phyloP scores from a whole-genome alignment of 2,797 vertebrate genomes.

The Paramormyrops hopkinsi region DNA sequence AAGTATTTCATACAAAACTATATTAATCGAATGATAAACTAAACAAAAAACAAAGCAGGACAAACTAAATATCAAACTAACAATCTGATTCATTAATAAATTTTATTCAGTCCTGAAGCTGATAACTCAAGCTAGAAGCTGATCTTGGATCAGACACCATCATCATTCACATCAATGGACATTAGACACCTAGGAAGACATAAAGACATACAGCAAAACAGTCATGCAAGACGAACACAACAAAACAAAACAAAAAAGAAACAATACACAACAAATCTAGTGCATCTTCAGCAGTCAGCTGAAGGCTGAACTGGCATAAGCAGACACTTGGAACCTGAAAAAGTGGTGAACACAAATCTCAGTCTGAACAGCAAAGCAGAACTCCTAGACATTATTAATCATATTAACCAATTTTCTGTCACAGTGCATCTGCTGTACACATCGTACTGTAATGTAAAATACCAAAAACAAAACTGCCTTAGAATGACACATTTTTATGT shows the following conservation, averaged over 20 bases:
- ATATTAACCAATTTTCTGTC: not conserved
- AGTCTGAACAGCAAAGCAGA: constrained; percentile 43
- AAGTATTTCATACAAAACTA: not conserved
- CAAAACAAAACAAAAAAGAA: not conserved
- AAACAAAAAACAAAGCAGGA: not conserved
- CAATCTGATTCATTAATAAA: not conserved
- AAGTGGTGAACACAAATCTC: constrained; percentile 25
- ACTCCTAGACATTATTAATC: constrained; percentile 29
- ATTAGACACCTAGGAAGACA: not conserved
- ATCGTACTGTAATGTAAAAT: not conserved
- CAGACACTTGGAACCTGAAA: constrained; percentile 14
- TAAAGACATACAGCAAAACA: not conserved
- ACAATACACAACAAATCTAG: not conserved
- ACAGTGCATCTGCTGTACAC: not conserved
- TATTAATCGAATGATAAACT: not conserved
- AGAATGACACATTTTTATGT: not conserved
- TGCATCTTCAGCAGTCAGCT: not conserved
- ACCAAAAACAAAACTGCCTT: not conserved
- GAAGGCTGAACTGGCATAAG: not conserved
- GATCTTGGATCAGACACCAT: not conserved
- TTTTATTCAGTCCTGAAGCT: not conserved
- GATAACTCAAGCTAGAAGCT: not conserved
- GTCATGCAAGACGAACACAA: not conserved
- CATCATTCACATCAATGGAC: not conserved
- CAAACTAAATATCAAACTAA: not conserved